A percentile compares a stretch with the other conserved stretches of the same genome.
Evolutionary conservation across 2,888 invertebrate genomes (phyloP).

Genomic region (Amblyjoppa fuscipennis): DNA sequence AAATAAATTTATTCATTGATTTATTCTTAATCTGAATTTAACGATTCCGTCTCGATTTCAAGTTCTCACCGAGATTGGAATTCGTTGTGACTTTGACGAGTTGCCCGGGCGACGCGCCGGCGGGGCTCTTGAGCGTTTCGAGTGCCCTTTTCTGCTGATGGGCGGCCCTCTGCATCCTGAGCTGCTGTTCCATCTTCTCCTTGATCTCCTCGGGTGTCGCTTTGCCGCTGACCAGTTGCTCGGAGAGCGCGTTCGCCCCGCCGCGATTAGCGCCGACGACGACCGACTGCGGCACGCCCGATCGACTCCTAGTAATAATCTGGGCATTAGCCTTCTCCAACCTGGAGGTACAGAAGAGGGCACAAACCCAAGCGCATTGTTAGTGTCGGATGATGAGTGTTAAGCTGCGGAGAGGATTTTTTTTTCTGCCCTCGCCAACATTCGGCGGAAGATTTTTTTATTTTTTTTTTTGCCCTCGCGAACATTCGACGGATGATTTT

Average conservation of each 20-base stretch:
- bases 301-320: constrained; percentile 93
- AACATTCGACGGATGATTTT: constrained; percentile 32
- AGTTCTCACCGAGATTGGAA: constrained; percentile 86
- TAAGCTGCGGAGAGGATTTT: constrained; percentile 70
- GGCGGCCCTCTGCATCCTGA: constrained; percentile 94
- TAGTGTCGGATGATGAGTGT: constrained; percentile 79
- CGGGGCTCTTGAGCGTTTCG: constrained; percentile 86
- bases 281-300: constrained; percentile 89
- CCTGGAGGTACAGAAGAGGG: constrained; percentile 83
- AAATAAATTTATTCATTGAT: neutral
- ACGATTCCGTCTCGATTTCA: neutral
- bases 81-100: constrained; percentile 87
- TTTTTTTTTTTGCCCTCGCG: constrained; percentile 21
- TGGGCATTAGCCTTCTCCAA: constrained; percentile 90
- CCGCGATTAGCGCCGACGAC: constrained; percentile 84
- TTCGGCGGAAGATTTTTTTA: constrained; percentile 54
- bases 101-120: constrained; percentile 84
- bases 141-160: constrained; percentile 94
- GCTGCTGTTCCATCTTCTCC: constrained; percentile 96
- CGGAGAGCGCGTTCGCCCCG: constrained; percentile 74
- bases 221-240: constrained; percentile 86
- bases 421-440: neutral
- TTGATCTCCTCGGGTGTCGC: constrained; percentile 91
- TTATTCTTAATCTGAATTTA: neutral
- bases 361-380: constrained; percentile 81